These are phyloP conservation scores for Tyria jacobaeae DNA, from an alignment of 2,888 invertebrate species.

Conservation along the genomic window DNA sequence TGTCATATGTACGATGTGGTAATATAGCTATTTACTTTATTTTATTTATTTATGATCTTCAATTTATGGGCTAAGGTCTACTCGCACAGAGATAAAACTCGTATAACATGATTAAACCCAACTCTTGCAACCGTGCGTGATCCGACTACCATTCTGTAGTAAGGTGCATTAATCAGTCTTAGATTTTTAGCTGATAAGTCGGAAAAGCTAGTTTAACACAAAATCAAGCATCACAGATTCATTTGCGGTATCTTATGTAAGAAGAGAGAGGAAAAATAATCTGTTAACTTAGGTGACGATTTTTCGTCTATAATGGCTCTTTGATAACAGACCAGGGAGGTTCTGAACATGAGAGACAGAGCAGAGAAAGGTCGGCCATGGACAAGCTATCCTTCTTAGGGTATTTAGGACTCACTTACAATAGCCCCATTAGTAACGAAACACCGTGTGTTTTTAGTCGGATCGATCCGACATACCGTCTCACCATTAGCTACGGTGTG, in stretches of 20 bases:
- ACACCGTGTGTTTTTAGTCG: too few species aligned
- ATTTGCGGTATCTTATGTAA: not conserved
- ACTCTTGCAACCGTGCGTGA: not conserved
- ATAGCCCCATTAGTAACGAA: too few species aligned
- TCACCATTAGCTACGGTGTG: too few species aligned
- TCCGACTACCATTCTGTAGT: not conserved
- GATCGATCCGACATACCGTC: too few species aligned
- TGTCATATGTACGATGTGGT: not conserved
- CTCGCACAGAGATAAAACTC: not conserved
- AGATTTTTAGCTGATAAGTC: not conserved
- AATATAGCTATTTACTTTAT: not conserved
- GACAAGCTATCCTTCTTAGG: too few species aligned
- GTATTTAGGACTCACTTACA: too few species aligned
- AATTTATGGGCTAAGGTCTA: not conserved
- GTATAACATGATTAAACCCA: not conserved
- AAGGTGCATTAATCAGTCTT: not conserved
- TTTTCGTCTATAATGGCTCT: too few species aligned
- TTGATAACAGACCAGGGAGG: too few species aligned
- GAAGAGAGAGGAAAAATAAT: not conserved
- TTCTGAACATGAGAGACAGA: too few species aligned
- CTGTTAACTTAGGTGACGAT: too few species aligned
- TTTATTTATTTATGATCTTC: not conserved
- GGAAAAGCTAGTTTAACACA: not conserved
- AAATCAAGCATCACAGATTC: not conserved
- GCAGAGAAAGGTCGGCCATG: too few species aligned